Conservation (phyloP, 2,113 vertebrate species). For the Sceloporus tristichus region DNA sequence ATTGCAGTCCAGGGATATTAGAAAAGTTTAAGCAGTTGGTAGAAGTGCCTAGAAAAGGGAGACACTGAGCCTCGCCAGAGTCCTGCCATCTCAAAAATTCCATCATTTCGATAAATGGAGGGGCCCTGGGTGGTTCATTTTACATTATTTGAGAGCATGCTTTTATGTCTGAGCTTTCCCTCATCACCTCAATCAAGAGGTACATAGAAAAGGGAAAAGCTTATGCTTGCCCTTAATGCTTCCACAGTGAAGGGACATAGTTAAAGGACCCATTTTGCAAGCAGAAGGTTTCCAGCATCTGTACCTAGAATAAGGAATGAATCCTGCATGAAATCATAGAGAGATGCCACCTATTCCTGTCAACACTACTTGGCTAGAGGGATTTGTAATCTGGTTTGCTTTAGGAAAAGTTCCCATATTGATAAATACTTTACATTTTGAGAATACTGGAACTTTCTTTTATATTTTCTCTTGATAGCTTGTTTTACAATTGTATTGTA, state of each 20-base stretch:
- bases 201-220: not conserved
- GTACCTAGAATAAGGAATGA: not conserved
- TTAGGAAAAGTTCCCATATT: not conserved
- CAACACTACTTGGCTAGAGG: not conserved
- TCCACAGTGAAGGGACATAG: not conserved
- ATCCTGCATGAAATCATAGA: not conserved
- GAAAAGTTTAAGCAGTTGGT: not conserved
- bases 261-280: not conserved
- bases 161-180: not conserved
- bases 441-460: not conserved
- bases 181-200: not conserved
- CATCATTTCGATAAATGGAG: not conserved
- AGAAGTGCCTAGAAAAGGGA: not conserved
- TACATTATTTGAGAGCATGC: not conserved
- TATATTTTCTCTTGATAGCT: too few species aligned
- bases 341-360: not conserved
- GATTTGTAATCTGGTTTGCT: too few species aligned
- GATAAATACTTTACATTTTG: not conserved
- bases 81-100: slow-evolving; percentile 4
- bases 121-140: not conserved
- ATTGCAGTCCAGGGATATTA: slow-evolving; percentile 4
- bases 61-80: not conserved
- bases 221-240: too few species aligned
- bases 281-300: not conserved
- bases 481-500: too few species aligned